A percentile compares a stretch with the other conserved stretches of the same genome.
These are phyloP conservation scores for Labeo rohita DNA, from an alignment of 2,113 vertebrate genomes.

Conservation along the genomic window DNA sequence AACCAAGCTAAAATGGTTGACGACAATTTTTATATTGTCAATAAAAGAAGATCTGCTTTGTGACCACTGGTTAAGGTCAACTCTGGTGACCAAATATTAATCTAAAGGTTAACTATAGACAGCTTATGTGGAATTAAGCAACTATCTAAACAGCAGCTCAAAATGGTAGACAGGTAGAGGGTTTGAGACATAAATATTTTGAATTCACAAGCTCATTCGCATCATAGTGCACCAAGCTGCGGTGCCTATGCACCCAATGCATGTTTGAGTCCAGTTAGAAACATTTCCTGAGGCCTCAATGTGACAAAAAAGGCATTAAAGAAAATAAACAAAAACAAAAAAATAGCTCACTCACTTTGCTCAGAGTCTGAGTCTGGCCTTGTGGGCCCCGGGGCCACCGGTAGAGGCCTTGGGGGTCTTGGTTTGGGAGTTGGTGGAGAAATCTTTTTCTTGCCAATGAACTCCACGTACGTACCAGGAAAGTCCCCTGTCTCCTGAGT, in stretches of 20 bases:
- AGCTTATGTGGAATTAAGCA: neutral
- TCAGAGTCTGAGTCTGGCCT: conserved; percentile 86
- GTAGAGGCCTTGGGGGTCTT: conserved; percentile 90
- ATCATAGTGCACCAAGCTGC: neutral
- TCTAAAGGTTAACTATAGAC: neutral
- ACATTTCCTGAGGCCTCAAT: neutral
- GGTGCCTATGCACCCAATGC: neutral
- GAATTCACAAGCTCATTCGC: neutral
- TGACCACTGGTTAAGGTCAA: conserved; percentile 4
- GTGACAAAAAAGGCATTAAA: neutral
- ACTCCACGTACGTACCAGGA: conserved; percentile 97
- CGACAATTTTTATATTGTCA: neutral
- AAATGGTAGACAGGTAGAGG: neutral
- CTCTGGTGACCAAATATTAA: conserved; percentile 16
- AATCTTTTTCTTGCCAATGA: conserved; percentile 91
- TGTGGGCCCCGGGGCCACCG: conserved; percentile 83
- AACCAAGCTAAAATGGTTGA: neutral
- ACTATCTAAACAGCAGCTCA: neutral
- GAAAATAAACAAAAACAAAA: neutral
- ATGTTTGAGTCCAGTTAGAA: neutral
- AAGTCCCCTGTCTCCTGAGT: conserved; percentile 97
- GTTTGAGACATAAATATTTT: neutral
- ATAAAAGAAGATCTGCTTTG: neutral
- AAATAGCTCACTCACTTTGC: conserved; percentile 80
- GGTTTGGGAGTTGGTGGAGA: conserved; percentile 96